These are phyloP conservation scores for Conomelus anceps DNA, from an alignment of 2,888 invertebrate species.

Conservation along the genomic window DNA sequence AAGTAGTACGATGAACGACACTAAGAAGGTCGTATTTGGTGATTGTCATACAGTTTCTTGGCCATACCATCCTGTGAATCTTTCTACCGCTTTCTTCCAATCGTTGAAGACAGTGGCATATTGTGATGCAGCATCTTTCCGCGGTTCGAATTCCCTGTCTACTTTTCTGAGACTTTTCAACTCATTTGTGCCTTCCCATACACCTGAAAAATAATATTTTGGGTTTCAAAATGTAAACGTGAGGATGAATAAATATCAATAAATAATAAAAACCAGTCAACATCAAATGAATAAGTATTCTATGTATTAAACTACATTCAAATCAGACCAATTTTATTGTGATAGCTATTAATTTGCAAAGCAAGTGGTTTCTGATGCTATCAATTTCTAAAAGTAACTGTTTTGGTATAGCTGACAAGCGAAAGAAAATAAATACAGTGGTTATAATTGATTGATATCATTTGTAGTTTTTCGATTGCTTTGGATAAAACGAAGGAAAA, in stretches of 20 bases:
- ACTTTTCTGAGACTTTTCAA: conserved; percentile 52
- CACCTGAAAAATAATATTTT: conserved; percentile 45
- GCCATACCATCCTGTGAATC: conserved; percentile 53
- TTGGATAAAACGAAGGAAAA: too few species aligned
- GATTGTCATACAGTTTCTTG: not conserved
- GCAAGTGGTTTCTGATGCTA: too few species aligned
- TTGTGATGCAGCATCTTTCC: conserved; percentile 37
- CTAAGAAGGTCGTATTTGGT: not conserved
- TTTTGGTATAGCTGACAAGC: too few species aligned
- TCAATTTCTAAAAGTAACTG: too few species aligned
- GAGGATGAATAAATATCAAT: not conserved
- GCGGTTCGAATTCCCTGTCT: conserved; percentile 55
- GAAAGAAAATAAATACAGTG: too few species aligned
- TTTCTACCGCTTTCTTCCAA: conserved; percentile 52
- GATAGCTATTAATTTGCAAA: too few species aligned
- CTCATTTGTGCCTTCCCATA: conserved; percentile 66
- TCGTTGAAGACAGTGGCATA: conserved; percentile 41
- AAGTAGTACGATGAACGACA: not conserved
- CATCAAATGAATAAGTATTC: too few species aligned
- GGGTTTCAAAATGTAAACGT: not conserved
- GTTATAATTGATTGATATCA: too few species aligned
- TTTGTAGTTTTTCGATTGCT: too few species aligned
- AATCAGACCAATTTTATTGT: too few species aligned
- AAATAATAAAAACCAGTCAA: too few species aligned
- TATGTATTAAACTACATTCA: too few species aligned